Conservation (phyloP, 2,888 invertebrate genomes). For the Athrips mouffetella region DNA sequence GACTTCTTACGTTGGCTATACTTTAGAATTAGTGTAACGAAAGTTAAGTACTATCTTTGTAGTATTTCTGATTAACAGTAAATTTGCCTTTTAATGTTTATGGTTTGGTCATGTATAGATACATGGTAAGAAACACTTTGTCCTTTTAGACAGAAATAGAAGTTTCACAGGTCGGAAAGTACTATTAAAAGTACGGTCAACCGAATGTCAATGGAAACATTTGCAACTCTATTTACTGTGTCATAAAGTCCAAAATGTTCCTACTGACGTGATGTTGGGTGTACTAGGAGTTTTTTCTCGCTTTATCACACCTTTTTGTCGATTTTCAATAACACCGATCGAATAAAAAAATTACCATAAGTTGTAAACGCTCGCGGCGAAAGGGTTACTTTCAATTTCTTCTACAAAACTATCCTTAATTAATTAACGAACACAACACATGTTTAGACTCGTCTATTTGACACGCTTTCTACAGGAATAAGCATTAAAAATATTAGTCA, state of each 20-base stretch:
- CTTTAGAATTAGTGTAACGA: no score
- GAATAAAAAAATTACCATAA: slow-evolving; percentile 12
- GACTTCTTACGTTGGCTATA: no score
- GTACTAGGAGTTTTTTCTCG: not conserved
- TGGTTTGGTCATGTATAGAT: no score
- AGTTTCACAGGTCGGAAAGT: no score
- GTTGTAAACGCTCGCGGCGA: slow-evolving; percentile 18
- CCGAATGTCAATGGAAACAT: no score
- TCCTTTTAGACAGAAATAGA: no score
- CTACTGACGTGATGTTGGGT: not conserved
- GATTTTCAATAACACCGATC: slow-evolving; percentile 1
- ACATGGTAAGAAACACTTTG: no score
- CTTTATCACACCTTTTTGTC: slow-evolving; percentile 3
- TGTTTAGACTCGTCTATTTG: slow-evolving; percentile 68
- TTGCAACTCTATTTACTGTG: not conserved
- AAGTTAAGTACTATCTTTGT: no score
- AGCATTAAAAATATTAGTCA: slow-evolving; percentile 55
- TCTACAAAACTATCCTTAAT: slow-evolving; percentile 38
- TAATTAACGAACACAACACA: slow-evolving; percentile 72
- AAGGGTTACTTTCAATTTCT: slow-evolving; percentile 73
- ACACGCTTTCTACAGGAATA: slow-evolving; percentile 66
- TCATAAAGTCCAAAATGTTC: not conserved
- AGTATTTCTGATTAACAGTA: no score
- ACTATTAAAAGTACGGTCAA: no score
- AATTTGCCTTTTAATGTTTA: no score